These are phyloP conservation scores for Papilio polyxenes DNA, from an alignment of 1,140 invertebrate species.

Conservation along the genomic window DNA sequence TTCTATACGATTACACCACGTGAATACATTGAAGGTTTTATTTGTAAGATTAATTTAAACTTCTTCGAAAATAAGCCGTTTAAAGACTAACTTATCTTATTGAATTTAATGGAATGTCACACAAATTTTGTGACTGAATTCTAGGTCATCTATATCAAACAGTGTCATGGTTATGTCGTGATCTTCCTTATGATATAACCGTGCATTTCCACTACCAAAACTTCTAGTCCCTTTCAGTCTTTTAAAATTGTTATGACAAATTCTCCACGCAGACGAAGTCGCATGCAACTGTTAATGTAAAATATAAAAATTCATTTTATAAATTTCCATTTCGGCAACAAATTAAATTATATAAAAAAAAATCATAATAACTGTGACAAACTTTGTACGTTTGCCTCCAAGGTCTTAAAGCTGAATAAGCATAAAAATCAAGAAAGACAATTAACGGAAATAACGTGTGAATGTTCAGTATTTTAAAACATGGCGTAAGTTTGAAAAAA, in stretches of 20 bases:
- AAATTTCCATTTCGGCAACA: not conserved
- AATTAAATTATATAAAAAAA: not conserved
- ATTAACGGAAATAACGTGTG: constrained; percentile 15
- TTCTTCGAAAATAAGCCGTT: not conserved
- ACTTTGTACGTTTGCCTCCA: not conserved
- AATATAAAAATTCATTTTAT: too few species aligned
- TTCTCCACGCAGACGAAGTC: too few species aligned
- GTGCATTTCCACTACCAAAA: too few species aligned
- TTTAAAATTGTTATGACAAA: too few species aligned
- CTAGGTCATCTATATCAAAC: not conserved
- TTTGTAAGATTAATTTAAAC: not conserved
- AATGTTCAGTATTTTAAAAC: not conserved
- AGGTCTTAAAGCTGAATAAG: constrained; percentile 1
- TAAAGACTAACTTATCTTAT: not conserved
- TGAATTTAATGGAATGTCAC: not conserved
- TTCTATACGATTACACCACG: not conserved
- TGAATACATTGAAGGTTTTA: constrained; percentile 1
- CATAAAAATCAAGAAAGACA: not conserved
- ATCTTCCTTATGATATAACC: constrained; percentile 6
- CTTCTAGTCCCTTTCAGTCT: too few species aligned
- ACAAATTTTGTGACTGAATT: not conserved
- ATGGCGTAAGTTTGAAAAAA: not conserved
- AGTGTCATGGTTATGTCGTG: not conserved
- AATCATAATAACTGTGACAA: not conserved
- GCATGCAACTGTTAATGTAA: too few species aligned